A percentile compares a stretch with the other conserved stretches of the same genome.
Evolutionary conservation across 2,888 invertebrate species (phyloP).

Genomic region (Tupiocoris notatus): DNA sequence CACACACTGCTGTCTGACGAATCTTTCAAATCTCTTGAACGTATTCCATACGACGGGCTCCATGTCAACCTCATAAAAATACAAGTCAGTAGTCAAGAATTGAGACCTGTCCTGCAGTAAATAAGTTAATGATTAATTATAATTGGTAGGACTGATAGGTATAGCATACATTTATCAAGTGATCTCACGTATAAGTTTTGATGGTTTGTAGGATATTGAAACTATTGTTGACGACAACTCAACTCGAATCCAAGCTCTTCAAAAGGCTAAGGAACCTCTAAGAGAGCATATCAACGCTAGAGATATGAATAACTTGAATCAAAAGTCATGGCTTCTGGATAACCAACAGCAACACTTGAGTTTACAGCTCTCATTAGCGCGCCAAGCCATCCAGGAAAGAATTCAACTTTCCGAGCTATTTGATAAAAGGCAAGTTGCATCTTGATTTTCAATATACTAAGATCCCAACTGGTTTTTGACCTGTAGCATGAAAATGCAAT

Average conservation of each 20-base stretch:
- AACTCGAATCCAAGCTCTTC: constrained; percentile 63
- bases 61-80: constrained; percentile 19
- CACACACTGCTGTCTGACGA: constrained; percentile 55
- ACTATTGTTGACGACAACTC: constrained; percentile 45
- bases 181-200: too few relatives aligned
- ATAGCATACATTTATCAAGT: too few relatives aligned
- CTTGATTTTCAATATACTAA: too few relatives aligned
- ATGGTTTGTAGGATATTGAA: constrained; percentile 47
- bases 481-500: too few relatives aligned
- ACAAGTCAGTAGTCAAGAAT: constrained; percentile 11
- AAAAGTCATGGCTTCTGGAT: constrained; percentile 72
- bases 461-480: too few relatives aligned
- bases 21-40: neutral
- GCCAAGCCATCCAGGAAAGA: constrained; percentile 71
- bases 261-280: constrained; percentile 74
- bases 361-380: constrained; percentile 70
- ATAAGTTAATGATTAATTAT: too few relatives aligned
- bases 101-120: neutral
- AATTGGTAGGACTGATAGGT: too few relatives aligned
- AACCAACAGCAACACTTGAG: constrained; percentile 80
- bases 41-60: constrained; percentile 25
- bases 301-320: constrained; percentile 77
- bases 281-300: constrained; percentile 81
- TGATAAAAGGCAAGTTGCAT: constrained; percentile 54
- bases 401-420: constrained; percentile 70